Conservation (phyloP, 2,888 invertebrate species). For the Caenorhabditis sp. region DNA sequence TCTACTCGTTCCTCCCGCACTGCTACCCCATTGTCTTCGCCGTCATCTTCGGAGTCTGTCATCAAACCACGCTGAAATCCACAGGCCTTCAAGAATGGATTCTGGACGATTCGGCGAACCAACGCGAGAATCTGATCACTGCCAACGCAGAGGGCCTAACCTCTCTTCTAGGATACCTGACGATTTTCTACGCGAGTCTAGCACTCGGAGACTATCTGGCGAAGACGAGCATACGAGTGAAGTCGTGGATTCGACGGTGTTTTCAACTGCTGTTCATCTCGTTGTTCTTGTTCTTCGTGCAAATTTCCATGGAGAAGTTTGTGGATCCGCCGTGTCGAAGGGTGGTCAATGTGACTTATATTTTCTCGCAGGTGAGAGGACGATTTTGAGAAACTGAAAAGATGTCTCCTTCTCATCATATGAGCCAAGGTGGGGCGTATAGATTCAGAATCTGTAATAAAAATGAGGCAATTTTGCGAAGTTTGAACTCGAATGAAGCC, state of each 20-base stretch:
- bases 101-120: constrained; percentile 66
- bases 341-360: constrained; percentile 91
- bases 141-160: constrained; percentile 95
- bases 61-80: constrained; percentile 70
- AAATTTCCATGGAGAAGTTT: constrained; percentile 63
- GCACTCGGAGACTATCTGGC: constrained; percentile 71
- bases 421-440: too few relatives aligned
- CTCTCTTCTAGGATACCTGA: constrained; percentile 91
- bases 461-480: too few relatives aligned
- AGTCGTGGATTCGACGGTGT: constrained; percentile 68
- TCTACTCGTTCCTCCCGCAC: constrained; percentile 59
- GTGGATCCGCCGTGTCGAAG: constrained; percentile 87
- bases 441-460: too few relatives aligned
- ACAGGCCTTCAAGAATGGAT: constrained; percentile 72
- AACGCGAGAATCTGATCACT: constrained; percentile 85
- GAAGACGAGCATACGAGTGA: constrained; percentile 70
- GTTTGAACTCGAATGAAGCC: too few relatives aligned
- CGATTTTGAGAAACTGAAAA: too few relatives aligned
- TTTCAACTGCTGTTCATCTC: constrained; percentile 58
- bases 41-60: constrained; percentile 63
- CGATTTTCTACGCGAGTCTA: constrained; percentile 89
- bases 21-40: constrained; percentile 60
- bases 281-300: constrained; percentile 54
- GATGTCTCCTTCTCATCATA: too few relatives aligned
- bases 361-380: constrained; percentile 87